Conservation (phyloP, 2,113 vertebrate genomes). For the Rattus norvegicus region GRCr8 NC_086019.1:76029501-76030000, state of each 20-base stretch:
- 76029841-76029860: too few relatives aligned
- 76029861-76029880: too few relatives aligned
- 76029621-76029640: not conserved
- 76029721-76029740: too few relatives aligned
- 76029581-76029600: not conserved
- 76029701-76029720: too few relatives aligned
- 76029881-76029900: not conserved
- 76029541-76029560: not conserved
- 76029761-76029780: too few relatives aligned
- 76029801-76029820: too few relatives aligned
- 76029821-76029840: too few relatives aligned
- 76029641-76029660: not conserved
- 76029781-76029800: too few relatives aligned
- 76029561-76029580: not conserved
- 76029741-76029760: too few relatives aligned
- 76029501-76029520: not conserved
- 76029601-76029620: not conserved
- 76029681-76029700: not conserved
- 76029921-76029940: too few relatives aligned
- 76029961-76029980: not conserved
- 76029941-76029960: too few relatives aligned
- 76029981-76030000: not conserved
- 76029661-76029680: not conserved
- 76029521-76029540: not conserved
- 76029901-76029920: not conserved